phyloP scores from a whole-genome alignment of 2,888 invertebrate genomes.

The Parasteatoda lunata region DNA sequence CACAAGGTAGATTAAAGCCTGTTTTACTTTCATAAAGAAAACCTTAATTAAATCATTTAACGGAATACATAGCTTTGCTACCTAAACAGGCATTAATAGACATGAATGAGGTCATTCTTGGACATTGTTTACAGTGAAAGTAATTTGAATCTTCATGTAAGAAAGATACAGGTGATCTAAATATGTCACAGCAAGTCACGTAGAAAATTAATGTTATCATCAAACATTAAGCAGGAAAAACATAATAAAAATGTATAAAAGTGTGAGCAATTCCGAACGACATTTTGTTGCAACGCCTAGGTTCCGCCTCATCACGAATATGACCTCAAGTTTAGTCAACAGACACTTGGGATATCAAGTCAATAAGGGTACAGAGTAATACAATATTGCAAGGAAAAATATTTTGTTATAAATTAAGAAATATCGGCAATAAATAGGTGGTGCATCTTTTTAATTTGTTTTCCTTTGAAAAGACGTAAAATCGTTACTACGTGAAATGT shows the following conservation, averaged over 20 bases:
- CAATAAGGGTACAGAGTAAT: too few relatives aligned
- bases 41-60: too few relatives aligned
- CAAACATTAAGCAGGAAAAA: background rate
- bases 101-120: background rate
- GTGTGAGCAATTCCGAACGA: background rate
- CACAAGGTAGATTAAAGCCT: too few relatives aligned
- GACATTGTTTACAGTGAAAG: background rate
- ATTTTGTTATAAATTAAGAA: too few relatives aligned
- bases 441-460: too few relatives aligned
- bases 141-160: background rate
- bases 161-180: background rate
- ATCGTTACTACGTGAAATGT: too few relatives aligned
- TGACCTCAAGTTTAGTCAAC: background rate
- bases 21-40: too few relatives aligned
- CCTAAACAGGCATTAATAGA: too few relatives aligned
- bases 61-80: too few relatives aligned
- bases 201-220: background rate
- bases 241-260: background rate
- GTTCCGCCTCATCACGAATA: background rate
- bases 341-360: background rate
- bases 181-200: conserved; percentile 3
- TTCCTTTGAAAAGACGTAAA: too few relatives aligned
- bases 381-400: too few relatives aligned
- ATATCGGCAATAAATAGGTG: too few relatives aligned
- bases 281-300: background rate